These are phyloP conservation scores for Folsomia candida DNA, from an alignment of 2,888 invertebrate genomes.

Conservation along the genomic window DNA sequence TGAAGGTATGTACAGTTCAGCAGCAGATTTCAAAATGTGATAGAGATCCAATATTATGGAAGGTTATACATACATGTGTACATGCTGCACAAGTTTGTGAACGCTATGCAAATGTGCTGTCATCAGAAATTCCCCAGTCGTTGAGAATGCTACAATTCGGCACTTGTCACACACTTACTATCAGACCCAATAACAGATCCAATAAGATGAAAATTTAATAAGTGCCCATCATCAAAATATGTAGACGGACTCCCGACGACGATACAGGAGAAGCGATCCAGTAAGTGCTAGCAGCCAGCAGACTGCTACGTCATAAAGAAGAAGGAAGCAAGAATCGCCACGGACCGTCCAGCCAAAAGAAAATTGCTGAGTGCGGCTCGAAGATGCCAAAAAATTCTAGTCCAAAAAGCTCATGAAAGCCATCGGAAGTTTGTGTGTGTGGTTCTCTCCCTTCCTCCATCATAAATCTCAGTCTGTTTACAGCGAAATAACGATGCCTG, in stretches of 20 bases:
- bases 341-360: not conserved
- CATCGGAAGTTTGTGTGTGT: not conserved
- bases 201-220: not conserved
- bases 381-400: not conserved
- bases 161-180: too few species aligned
- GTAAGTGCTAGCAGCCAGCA: not conserved
- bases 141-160: too few species aligned
- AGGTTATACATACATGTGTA: too few species aligned
- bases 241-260: too few species aligned
- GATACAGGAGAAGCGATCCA: not conserved
- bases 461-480: not conserved
- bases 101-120: too few species aligned
- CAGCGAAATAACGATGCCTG: not conserved
- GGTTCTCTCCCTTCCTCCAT: not conserved
- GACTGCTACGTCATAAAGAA: not conserved
- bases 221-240: not conserved
- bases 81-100: too few species aligned
- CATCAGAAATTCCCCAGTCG: too few species aligned
- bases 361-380: not conserved
- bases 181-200: too few species aligned
- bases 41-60: too few species aligned
- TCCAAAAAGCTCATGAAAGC: not conserved
- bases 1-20: too few species aligned
- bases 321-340: not conserved
- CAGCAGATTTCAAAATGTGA: too few species aligned